phyloP scores from a whole-genome alignment of 2,888 invertebrate species.

The Calameuta filiformis region DNA sequence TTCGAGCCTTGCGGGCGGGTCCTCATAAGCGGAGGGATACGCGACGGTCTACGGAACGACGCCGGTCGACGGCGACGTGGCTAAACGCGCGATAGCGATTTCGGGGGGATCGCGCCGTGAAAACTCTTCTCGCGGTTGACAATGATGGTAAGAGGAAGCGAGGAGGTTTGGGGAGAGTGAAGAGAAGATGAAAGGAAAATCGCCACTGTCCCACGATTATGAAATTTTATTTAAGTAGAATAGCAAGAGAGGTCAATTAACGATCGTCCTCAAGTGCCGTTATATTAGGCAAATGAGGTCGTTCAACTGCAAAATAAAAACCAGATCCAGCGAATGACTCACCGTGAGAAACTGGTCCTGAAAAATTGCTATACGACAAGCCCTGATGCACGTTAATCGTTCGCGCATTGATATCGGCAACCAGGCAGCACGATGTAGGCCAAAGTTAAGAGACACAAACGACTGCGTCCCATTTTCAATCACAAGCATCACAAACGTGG shows the following conservation, averaged over 20 bases:
- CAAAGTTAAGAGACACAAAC: neutral
- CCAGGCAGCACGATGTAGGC: neutral
- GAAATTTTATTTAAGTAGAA: neutral
- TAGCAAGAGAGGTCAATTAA: neutral
- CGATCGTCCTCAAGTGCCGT: neutral
- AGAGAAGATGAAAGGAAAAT: neutral
- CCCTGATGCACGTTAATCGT: neutral
- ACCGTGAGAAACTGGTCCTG: conserved; percentile 31
- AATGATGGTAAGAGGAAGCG: conserved; percentile 16
- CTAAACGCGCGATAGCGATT: conserved; percentile 55
- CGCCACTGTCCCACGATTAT: neutral
- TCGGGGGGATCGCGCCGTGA: conserved; percentile 45
- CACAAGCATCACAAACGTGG: neutral
- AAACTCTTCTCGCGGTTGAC: conserved; percentile 45
- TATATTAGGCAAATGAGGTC: conserved; percentile 22
- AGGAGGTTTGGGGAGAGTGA: neutral
- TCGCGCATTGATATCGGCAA: neutral
- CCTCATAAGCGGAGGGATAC: neutral
- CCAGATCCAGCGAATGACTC: conserved; percentile 29
- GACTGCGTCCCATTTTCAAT: neutral
- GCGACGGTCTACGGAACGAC: neutral
- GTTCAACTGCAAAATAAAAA: conserved; percentile 23
- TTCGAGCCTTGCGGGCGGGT: neutral
- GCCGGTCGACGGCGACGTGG: neutral
- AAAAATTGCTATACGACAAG: conserved; percentile 13